phyloP scores from a whole-genome alignment of 2,797 vertebrate species.

The Botia almorhae region DNA sequence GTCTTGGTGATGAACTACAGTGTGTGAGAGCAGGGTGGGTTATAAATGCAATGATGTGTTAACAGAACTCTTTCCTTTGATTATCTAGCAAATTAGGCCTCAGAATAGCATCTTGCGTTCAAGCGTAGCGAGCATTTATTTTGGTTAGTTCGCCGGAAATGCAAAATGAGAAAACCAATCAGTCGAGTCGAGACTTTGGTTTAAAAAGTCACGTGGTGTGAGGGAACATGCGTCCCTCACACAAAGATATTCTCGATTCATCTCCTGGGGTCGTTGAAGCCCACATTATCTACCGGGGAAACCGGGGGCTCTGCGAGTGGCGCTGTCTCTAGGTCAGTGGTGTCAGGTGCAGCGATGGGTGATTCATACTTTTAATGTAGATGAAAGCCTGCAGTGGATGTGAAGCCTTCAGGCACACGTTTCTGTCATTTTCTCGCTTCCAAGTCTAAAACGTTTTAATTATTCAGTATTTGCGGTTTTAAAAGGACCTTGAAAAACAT shows the following conservation, averaged over 20 bases:
- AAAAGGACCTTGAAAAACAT: background rate
- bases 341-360: slow-evolving; percentile 11
- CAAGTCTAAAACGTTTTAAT: slow-evolving; percentile 5
- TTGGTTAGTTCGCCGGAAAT: background rate
- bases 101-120: slow-evolving; percentile 1
- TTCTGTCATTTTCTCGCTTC: slow-evolving; percentile 14
- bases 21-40: background rate
- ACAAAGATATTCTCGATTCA: background rate
- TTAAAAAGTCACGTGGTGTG: background rate
- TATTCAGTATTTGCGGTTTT: slow-evolving; percentile 10
- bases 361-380: slow-evolving; percentile 44
- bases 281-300: background rate
- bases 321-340: slow-evolving; percentile 23
- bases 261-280: too few relatives aligned
- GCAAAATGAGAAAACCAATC: background rate
- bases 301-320: slow-evolving; percentile 6
- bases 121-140: background rate
- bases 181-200: background rate
- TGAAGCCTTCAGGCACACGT: slow-evolving; percentile 20
- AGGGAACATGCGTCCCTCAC: background rate
- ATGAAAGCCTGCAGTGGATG: slow-evolving; percentile 43
- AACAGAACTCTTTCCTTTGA: slow-evolving; percentile 25
- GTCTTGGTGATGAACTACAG: slow-evolving; percentile 15
- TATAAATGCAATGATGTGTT: slow-evolving; percentile 23
- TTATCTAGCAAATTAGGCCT: slow-evolving; percentile 8